phyloP scores from a whole-genome alignment of 2,797 vertebrate species.

The Lacerta agilis region DNA sequence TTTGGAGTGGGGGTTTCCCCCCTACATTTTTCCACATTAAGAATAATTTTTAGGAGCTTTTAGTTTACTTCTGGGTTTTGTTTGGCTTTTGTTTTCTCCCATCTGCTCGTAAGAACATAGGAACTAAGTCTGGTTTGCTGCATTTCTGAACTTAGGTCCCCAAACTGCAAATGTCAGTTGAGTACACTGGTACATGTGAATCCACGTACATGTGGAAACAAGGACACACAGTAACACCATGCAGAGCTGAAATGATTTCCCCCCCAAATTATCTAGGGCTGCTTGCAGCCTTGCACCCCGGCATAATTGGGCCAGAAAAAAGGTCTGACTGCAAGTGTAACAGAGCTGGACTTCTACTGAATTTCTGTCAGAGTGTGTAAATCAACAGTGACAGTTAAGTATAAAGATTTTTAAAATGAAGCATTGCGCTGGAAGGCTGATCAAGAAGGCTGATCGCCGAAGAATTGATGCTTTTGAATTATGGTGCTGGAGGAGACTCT shows the following conservation, averaged over 20 bases:
- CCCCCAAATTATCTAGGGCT: neutral
- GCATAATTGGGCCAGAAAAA: neutral
- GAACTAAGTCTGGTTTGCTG: no score
- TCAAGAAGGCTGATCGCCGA: no score
- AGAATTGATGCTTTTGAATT: no score
- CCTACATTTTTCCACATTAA: neutral
- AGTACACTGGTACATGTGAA: no score
- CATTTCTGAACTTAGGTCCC: no score
- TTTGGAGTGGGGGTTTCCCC: neutral
- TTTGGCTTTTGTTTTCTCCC: neutral
- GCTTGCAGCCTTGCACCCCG: neutral
- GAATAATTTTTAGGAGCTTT: neutral
- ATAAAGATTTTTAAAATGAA: neutral
- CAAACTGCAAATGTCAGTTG: no score
- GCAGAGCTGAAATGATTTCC: no score
- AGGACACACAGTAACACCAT: no score
- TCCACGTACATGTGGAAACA: no score
- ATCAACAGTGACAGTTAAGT: neutral
- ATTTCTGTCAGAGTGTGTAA: neutral
- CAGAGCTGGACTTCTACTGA: neutral
- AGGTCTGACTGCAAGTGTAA: neutral
- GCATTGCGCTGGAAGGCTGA: neutral
- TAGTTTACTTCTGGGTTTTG: neutral
- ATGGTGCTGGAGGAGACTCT: no score
- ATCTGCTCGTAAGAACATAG: neutral